These are phyloP conservation scores for Lycodopsis pacificus DNA, from an alignment of 2,797 vertebrate genomes.

Conservation along the genomic window DNA sequence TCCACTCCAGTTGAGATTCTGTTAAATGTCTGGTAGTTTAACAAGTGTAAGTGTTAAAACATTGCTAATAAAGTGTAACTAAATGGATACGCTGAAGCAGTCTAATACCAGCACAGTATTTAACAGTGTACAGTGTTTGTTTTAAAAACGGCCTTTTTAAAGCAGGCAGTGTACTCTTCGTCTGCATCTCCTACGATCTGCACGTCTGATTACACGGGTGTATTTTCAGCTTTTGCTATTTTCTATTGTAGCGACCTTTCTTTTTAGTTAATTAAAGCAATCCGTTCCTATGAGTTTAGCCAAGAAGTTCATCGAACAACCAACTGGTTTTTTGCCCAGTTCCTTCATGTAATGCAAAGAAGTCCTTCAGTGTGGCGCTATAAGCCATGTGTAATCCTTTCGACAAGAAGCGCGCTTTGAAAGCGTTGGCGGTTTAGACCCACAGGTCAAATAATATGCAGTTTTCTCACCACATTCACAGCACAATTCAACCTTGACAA, in stretches of 20 bases:
- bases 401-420: conserved; percentile 29
- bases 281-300: neutral
- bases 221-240: neutral
- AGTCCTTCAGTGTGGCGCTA: neutral
- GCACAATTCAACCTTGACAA: conserved; percentile 22
- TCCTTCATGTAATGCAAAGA: conserved; percentile 5
- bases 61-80: neutral
- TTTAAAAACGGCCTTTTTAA: conserved; percentile 10
- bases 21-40: conserved; percentile 3
- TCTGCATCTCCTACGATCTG: neutral
- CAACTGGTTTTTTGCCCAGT: neutral
- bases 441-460: conserved; percentile 35
- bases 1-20: conserved; percentile 1
- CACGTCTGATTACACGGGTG: neutral
- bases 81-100: neutral
- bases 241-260: neutral
- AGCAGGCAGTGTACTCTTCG: neutral
- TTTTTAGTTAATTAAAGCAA: neutral
- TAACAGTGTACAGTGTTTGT: conserved; percentile 1
- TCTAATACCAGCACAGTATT: neutral
- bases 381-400: conserved; percentile 45
- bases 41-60: neutral
- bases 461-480: conserved; percentile 23
- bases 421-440: conserved; percentile 10
- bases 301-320: neutral